Conservation (phyloP, 2,113 vertebrate genomes). For the Notothenia rossii region DNA sequence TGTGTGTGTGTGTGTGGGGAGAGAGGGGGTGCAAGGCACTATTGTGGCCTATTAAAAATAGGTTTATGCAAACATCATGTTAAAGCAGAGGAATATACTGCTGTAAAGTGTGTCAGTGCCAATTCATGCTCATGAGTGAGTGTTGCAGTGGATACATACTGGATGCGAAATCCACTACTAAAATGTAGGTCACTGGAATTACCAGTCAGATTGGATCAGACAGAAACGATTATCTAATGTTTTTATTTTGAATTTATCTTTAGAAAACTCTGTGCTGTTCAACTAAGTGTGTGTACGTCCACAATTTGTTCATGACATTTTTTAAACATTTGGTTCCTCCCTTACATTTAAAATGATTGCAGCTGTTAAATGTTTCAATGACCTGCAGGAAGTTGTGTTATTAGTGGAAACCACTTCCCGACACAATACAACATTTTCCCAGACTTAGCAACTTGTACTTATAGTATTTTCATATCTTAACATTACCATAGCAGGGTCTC, state of each 20-base stretch:
- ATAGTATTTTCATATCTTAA: background rate
- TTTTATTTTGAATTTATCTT: background rate
- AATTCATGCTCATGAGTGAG: background rate
- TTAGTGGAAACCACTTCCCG: background rate
- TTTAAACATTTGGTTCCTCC: background rate
- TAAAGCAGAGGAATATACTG: background rate
- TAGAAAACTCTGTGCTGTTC: background rate
- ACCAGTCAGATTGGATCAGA: slow-evolving; percentile 38
- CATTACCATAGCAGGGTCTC: background rate
- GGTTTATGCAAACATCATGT: background rate
- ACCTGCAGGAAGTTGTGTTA: background rate
- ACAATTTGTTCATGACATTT: background rate
- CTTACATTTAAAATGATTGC: background rate
- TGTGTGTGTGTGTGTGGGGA: background rate
- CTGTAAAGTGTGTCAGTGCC: slow-evolving; percentile 8
- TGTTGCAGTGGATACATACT: slow-evolving; percentile 14
- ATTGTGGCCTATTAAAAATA: slow-evolving; percentile 1
- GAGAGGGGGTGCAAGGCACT: background rate
- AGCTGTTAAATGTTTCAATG: background rate
- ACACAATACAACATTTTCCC: background rate
- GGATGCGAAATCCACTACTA: slow-evolving; percentile 35
- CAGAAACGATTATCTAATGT: slow-evolving; percentile 8
- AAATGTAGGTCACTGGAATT: slow-evolving; percentile 73
- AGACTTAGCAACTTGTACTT: background rate
- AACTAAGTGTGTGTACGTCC: background rate